A percentile compares a stretch with the other conserved stretches of the same genome.
phyloP scores from a whole-genome alignment of 1,140 invertebrate species.

The Dreissena rostriformis region DNA sequence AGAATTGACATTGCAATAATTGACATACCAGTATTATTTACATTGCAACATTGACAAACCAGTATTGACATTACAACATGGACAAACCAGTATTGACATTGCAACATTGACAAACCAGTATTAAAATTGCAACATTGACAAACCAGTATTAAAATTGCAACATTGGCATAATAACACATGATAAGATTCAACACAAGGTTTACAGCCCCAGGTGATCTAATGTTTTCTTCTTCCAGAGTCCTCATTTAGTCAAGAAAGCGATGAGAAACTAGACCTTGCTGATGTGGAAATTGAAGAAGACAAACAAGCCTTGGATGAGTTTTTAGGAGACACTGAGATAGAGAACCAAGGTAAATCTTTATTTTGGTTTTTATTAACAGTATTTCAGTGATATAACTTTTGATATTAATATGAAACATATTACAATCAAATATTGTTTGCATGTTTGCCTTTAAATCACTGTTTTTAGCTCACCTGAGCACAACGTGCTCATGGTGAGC shows the following conservation, averaged over 20 bases:
- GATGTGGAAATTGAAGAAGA: conserved; percentile 63
- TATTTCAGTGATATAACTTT: no score
- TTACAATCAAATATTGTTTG: no score
- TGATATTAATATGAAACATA: no score
- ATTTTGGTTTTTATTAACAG: no score
- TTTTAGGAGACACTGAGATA: conserved; percentile 42
- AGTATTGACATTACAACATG: neutral
- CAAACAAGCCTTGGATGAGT: conserved; percentile 56
- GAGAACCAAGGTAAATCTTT: no score
- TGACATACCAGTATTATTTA: no score
- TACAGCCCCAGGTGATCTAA: no score
- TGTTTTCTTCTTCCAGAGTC: no score
- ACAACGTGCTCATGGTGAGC: no score
- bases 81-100: neutral
- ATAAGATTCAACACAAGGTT: conserved; percentile 2
- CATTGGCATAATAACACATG: neutral
- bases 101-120: neutral
- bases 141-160: neutral
- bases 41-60: neutral
- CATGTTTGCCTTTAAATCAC: no score
- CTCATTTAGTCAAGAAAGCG: conserved; percentile 52
- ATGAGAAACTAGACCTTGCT: conserved; percentile 59
- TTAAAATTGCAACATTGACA: neutral
- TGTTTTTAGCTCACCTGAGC: no score
- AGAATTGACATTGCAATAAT: no score